phyloP scores from a whole-genome alignment of 2,888 invertebrate species.

The Drosophila atripex region DNA sequence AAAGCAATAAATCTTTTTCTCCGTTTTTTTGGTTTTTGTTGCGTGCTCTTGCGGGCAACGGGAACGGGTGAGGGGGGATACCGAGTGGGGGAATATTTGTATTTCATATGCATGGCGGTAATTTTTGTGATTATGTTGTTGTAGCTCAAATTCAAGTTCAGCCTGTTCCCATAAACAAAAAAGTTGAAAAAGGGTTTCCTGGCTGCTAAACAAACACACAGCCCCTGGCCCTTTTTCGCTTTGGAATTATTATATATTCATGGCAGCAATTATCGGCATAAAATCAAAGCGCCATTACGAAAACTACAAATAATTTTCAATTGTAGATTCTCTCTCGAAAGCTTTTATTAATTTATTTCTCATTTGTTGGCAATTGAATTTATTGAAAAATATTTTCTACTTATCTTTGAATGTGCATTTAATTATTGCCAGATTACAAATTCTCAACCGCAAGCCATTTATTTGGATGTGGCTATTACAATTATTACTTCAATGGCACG shows the following conservation, averaged over 20 bases:
- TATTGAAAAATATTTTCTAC: slow-evolving; percentile 10
- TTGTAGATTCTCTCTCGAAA: slow-evolving; percentile 14
- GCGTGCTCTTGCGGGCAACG: slow-evolving; percentile 60
- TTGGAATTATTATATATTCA: slow-evolving; percentile 62
- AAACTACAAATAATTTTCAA: slow-evolving; percentile 45
- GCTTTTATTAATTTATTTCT: slow-evolving; percentile 46
- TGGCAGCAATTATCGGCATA: slow-evolving; percentile 75
- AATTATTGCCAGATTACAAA: slow-evolving; percentile 32
- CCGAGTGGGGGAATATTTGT: slow-evolving; percentile 59
- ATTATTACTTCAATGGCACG: slow-evolving; percentile 48
- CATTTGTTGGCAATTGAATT: slow-evolving; percentile 23
- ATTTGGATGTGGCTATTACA: slow-evolving; percentile 51
- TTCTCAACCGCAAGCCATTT: slow-evolving; percentile 12
- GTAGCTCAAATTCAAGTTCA: slow-evolving; percentile 70
- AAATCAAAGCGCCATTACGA: slow-evolving; percentile 57
- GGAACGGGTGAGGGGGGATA: slow-evolving; percentile 11
- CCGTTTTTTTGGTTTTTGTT: slow-evolving; percentile 56
- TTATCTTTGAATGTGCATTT: slow-evolving; percentile 18
- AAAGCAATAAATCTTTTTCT: slow-evolving; percentile 77
- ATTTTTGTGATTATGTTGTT: slow-evolving; percentile 75
- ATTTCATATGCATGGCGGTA: slow-evolving; percentile 78
- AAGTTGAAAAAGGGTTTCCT: slow-evolving; percentile 64
- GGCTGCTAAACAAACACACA: slow-evolving; percentile 26
- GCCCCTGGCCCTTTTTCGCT: slow-evolving; percentile 24
- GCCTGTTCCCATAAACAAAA: slow-evolving; percentile 64